These are phyloP conservation scores for Drosophila paracracens DNA, from an alignment of 2,888 invertebrate genomes.

Conservation along the genomic window DNA sequence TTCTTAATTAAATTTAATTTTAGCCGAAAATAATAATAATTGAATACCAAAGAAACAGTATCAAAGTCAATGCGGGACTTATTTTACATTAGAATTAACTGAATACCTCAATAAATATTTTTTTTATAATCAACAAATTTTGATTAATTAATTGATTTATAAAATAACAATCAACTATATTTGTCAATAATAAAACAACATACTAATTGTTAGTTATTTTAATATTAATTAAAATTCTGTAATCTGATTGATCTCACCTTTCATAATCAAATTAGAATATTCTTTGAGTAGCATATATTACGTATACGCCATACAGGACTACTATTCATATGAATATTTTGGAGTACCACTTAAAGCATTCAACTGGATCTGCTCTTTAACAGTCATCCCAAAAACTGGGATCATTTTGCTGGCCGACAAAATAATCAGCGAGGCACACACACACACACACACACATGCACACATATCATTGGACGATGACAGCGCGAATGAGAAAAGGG, in stretches of 20 bases:
- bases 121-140: not conserved
- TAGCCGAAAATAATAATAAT: not conserved
- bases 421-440: slow-evolving; percentile 55
- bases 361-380: not conserved
- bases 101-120: not conserved
- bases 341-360: slow-evolving; percentile 18
- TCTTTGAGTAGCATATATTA: not conserved
- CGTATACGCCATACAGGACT: slow-evolving; percentile 17
- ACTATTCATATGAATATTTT: slow-evolving; percentile 11
- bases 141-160: not conserved
- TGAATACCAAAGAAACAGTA: not conserved
- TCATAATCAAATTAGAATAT: not conserved
- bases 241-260: not conserved
- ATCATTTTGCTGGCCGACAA: slow-evolving; percentile 58
- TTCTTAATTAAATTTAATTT: not conserved
- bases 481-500: slow-evolving; percentile 55
- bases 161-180: not conserved
- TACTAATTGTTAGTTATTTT: not conserved
- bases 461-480: slow-evolving; percentile 45
- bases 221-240: not conserved
- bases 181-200: not conserved
- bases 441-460: slow-evolving; percentile 5
- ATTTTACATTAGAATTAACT: not conserved
- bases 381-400: slow-evolving; percentile 56
- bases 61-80: not conserved